phyloP scores from a whole-genome alignment of 2,888 invertebrate species.

The Nephrotoma appendiculata region DNA sequence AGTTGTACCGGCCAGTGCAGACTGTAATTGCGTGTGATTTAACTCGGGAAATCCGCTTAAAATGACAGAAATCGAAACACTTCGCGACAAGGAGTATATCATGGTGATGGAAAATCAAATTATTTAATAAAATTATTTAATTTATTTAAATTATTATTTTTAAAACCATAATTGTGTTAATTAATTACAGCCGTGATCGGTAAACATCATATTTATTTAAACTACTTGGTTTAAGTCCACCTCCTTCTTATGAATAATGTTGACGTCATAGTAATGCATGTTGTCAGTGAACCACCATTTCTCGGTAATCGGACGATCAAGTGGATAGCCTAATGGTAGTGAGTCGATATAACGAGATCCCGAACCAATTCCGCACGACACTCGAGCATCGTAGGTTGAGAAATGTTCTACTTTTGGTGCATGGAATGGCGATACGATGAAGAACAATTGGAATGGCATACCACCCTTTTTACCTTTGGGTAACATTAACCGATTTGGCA shows the following conservation, averaged over 20 bases:
- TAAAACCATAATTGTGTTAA: not conserved
- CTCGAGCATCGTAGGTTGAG: conserved; percentile 34
- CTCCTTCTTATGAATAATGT: conserved; percentile 45
- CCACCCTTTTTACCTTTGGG: conserved; percentile 57
- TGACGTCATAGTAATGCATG: conserved; percentile 48
- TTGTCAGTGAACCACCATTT: conserved; percentile 48
- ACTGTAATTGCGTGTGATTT: too few relatives aligned
- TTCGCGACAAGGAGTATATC: too few relatives aligned
- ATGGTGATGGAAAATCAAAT: not conserved
- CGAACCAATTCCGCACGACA: conserved; percentile 38
- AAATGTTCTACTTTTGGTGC: conserved; percentile 34
- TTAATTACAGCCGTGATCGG: not conserved
- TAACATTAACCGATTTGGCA: conserved; percentile 54
- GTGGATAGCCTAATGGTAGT: conserved; percentile 55
- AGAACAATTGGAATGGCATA: conserved; percentile 46
- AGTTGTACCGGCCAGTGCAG: too few relatives aligned
- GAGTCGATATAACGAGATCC: conserved; percentile 42
- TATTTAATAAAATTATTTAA: not conserved
- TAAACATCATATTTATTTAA: not conserved
- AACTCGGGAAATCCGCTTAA: too few relatives aligned
- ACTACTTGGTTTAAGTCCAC: conserved; percentile 14
- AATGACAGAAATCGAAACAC: too few relatives aligned
- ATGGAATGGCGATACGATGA: conserved; percentile 42
- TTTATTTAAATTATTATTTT: not conserved
- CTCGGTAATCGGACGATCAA: conserved; percentile 49